phyloP scores from a whole-genome alignment of 2,888 invertebrate species.

The Emmelina monodactyla region DNA sequence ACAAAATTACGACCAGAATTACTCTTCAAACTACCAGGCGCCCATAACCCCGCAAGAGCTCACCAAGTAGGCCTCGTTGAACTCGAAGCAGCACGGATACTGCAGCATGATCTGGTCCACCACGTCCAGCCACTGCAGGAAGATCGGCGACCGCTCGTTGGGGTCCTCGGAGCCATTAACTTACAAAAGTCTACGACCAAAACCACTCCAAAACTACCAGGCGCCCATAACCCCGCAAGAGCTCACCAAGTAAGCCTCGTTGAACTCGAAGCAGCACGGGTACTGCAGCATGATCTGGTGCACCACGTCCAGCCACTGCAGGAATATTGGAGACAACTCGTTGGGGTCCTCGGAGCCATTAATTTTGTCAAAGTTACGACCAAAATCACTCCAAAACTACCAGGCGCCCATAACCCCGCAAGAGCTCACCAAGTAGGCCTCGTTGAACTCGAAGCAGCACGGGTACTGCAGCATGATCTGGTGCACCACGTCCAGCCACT shows the following conservation, averaged over 20 bases:
- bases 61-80: conserved; percentile 92
- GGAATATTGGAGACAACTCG: conserved; percentile 95
- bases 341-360: conserved; percentile 87
- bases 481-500: conserved; percentile 97
- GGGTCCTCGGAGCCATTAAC: conserved; percentile 84
- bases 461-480: conserved; percentile 90
- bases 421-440: conserved; percentile 89
- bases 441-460: conserved; percentile 94
- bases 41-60: conserved; percentile 22
- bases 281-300: conserved; percentile 90
- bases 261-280: conserved; percentile 95
- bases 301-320: conserved; percentile 97
- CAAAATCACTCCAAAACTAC: too few species aligned
- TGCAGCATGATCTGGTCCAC: conserved; percentile 90
- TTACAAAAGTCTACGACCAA: neutral
- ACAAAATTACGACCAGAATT: too few species aligned
- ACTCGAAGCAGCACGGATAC: conserved; percentile 94
- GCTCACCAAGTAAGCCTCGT: conserved; percentile 89
- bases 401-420: too few species aligned
- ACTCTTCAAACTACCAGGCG: neutral
- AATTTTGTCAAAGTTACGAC: too few species aligned
- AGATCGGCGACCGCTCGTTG: conserved; percentile 97
- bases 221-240: neutral
- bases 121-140: conserved; percentile 97
- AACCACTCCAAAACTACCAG: neutral